Percentiles rank a stretch among this genome's conserved stretches.
phyloP scores from a whole-genome alignment of 2,113 vertebrate species.

The Fregata magnificens region DNA sequence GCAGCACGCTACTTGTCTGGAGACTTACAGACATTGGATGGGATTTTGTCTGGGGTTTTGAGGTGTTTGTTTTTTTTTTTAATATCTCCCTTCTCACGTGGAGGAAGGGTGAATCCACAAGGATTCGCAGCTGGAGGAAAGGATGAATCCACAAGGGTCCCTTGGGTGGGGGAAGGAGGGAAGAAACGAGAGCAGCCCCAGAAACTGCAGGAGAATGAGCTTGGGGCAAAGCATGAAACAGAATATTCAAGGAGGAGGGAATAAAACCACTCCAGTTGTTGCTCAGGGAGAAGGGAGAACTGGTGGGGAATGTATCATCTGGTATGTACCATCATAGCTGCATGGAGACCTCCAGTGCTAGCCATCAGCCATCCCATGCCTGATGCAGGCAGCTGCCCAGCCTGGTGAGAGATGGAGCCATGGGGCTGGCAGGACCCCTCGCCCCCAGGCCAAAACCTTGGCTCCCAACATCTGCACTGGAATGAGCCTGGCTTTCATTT shows the following conservation, averaged over 20 bases:
- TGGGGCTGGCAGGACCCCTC: neutral
- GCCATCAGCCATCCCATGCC: neutral
- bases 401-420: neutral
- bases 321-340: neutral
- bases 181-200: neutral
- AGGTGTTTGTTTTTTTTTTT: neutral
- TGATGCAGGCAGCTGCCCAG: neutral
- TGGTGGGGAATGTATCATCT: neutral
- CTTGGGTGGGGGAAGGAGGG: neutral
- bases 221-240: neutral
- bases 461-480: neutral
- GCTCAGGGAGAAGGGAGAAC: neutral
- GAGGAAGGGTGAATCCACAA: neutral
- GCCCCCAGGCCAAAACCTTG: rapidly evolving
- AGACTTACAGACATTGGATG: neutral
- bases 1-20: neutral
- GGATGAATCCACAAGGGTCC: neutral
- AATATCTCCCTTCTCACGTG: neutral
- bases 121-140: neutral
- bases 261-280: neutral
- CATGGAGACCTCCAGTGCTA: neutral
- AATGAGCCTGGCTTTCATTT: neutral
- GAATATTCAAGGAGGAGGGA: neutral
- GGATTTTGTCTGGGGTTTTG: neutral
- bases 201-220: neutral